These are phyloP conservation scores for Drosophila mauritiana DNA, from an alignment of 1,140 invertebrate genomes.

Conservation along the genomic window DNA sequence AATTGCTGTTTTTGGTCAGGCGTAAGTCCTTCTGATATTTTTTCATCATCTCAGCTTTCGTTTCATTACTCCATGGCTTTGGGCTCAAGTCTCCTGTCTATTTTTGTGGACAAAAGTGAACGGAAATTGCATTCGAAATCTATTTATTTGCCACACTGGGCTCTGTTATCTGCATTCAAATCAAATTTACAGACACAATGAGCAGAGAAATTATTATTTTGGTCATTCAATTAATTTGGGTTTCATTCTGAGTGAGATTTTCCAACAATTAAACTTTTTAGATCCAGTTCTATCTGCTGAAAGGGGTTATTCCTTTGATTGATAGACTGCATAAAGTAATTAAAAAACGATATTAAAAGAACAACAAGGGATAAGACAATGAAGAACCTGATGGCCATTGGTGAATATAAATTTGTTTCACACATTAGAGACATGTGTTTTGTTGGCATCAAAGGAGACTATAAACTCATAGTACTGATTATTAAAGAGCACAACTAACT, in stretches of 20 bases:
- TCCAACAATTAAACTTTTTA: not conserved
- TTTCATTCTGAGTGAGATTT: constrained; percentile 1
- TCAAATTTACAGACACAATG: constrained; percentile 12
- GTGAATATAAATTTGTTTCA: no score
- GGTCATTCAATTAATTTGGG: constrained; percentile 15
- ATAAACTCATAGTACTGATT: no score
- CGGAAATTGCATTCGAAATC: constrained; percentile 6
- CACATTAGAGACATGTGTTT: no score
- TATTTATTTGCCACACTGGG: not conserved
- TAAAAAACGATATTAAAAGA: no score
- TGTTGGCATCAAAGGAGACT: no score
- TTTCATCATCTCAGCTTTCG: constrained; percentile 19
- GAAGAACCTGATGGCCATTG: no score
- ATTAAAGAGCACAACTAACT: no score
- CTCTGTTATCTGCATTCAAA: not conserved
- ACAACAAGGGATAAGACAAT: no score
- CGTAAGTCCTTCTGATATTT: constrained; percentile 49
- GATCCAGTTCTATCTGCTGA: not conserved
- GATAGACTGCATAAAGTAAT: no score
- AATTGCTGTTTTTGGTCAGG: constrained; percentile 42
- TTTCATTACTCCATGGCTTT: constrained; percentile 15
- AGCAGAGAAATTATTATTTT: not conserved
- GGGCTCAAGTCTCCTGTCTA: not conserved
- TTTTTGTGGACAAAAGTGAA: constrained; percentile 3
- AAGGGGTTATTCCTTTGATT: not conserved